These are phyloP conservation scores for Drosophila lini DNA, from an alignment of 1,140 invertebrate species.

Conservation along the genomic window DNA sequence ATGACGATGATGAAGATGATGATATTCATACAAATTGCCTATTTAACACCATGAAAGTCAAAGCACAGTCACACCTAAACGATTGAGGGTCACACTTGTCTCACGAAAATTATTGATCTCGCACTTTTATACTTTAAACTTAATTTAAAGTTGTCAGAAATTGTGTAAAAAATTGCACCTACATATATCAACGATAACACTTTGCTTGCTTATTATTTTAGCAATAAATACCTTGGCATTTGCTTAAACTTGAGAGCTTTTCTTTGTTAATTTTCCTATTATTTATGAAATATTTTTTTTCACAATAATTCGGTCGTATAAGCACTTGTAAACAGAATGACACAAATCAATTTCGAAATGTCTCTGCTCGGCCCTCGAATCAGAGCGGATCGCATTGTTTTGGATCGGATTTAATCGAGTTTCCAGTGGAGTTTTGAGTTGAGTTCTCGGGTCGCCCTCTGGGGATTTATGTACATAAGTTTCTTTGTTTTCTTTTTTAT, in stretches of 20 bases:
- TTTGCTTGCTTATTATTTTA: background rate
- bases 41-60: background rate
- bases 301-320: constrained; percentile 6
- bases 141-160: background rate
- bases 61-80: constrained; percentile 12
- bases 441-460: background rate
- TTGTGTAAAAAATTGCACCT: background rate
- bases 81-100: constrained; percentile 2
- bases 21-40: constrained; percentile 13
- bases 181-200: background rate
- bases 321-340: background rate
- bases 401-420: constrained; percentile 15
- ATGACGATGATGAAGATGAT: constrained; percentile 2
- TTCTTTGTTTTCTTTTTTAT: constrained; percentile 10
- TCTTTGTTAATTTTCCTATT: background rate
- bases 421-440: background rate
- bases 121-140: background rate
- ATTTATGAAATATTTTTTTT: constrained; percentile 1
- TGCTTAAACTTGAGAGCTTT: background rate
- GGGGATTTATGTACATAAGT: constrained; percentile 10
- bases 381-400: constrained; percentile 1
- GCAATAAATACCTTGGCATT: background rate
- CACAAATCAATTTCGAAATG: constrained; percentile 23
- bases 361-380: constrained; percentile 2
- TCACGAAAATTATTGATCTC: background rate